Evolutionary conservation across 2,797 vertebrate genomes (phyloP).

Genomic region (Syngnathus acus): DNA sequence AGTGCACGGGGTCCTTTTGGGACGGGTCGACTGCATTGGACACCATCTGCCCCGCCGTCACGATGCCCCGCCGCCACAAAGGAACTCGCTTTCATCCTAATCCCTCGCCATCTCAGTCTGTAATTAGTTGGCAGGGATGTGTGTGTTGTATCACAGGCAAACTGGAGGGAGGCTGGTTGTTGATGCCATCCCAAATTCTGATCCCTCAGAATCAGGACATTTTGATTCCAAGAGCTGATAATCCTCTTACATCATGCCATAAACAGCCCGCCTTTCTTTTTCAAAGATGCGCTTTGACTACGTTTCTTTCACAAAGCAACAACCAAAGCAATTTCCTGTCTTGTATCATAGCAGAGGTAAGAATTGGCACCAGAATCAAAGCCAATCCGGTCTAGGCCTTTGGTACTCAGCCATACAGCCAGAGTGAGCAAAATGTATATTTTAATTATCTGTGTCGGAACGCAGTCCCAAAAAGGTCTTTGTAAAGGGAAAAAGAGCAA

Average conservation of each 20-base stretch:
- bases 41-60: conserved; percentile 31
- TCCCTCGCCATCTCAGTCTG: conserved; percentile 12
- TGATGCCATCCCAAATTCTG: conserved; percentile 28
- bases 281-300: not conserved
- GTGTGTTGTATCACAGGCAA: conserved; percentile 11
- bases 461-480: not conserved
- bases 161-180: conserved; percentile 15
- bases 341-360: not conserved
- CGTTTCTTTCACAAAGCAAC: not conserved
- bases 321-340: not conserved
- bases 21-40: conserved; percentile 10
- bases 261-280: conserved; percentile 16
- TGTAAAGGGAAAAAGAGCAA: too few species aligned
- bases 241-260: conserved; percentile 46
- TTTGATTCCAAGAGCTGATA: conserved; percentile 39
- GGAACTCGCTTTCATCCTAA: conserved; percentile 22
- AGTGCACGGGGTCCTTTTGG: conserved; percentile 5
- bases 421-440: too few species aligned
- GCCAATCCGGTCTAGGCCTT: too few species aligned
- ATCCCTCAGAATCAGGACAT: conserved; percentile 40
- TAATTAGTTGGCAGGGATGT: conserved; percentile 34
- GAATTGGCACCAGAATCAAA: too few species aligned
- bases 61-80: conserved; percentile 22
- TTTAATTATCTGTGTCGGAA: not conserved
- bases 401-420: too few species aligned